phyloP scores from a whole-genome alignment of 2,797 vertebrate species.

The Mormyrus hasselquistii region DNA sequence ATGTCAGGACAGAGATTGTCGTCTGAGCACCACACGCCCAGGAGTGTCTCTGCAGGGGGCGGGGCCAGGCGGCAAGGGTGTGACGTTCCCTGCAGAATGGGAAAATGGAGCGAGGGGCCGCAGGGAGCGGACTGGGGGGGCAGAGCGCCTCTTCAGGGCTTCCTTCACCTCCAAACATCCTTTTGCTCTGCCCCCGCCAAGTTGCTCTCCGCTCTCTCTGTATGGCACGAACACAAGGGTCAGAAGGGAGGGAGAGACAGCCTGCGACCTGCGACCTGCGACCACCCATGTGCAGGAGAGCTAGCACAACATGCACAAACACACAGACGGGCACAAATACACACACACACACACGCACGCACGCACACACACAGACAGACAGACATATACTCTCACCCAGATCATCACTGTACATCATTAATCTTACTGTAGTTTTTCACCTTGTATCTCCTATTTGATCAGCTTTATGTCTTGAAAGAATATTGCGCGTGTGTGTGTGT shows the following conservation, averaged over 20 bases:
- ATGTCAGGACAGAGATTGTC: constrained; percentile 5
- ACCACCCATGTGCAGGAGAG: background rate
- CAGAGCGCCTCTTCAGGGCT: constrained; percentile 41
- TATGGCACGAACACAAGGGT: background rate
- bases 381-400: background rate
- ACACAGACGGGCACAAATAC: background rate
- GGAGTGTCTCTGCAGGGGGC: background rate
- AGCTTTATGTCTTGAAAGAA: background rate
- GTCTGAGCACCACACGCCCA: background rate
- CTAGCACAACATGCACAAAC: background rate
- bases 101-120: constrained; percentile 43
- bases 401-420: background rate
- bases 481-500: background rate
- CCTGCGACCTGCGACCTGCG: no score
- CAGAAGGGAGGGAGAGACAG: background rate
- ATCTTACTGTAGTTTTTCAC: background rate
- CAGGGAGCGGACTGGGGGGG: constrained; percentile 40
- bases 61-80: constrained; percentile 13
- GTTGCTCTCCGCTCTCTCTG: background rate
- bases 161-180: constrained; percentile 45
- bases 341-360: background rate
- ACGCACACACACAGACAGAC: background rate
- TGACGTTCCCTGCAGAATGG: constrained; percentile 36
- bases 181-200: constrained; percentile 29
- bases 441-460: background rate